Conservation (phyloP, 2,888 invertebrate genomes). For the Rhagonycha fulva region DNA sequence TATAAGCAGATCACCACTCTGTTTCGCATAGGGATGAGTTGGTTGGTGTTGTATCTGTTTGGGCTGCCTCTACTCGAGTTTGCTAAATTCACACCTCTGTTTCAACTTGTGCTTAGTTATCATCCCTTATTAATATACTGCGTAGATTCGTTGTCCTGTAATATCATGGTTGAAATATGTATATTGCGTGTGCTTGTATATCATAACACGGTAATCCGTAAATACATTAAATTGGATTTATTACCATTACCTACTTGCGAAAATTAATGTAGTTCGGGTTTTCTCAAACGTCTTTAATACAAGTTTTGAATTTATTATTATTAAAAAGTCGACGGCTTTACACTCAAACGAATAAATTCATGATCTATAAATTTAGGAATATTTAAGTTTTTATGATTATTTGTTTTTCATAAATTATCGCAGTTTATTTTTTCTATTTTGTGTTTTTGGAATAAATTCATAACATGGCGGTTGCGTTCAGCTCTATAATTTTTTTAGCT, state of each 20-base stretch:
- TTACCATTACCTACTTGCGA: background rate
- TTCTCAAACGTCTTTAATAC: background rate
- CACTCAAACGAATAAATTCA: no score
- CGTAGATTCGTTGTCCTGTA: conserved; percentile 10
- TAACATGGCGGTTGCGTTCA: background rate
- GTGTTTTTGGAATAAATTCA: background rate
- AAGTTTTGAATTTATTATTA: background rate
- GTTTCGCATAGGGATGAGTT: conserved; percentile 37
- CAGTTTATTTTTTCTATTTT: background rate
- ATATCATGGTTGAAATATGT: conserved; percentile 13
- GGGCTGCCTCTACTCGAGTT: conserved; percentile 24
- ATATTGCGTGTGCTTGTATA: background rate
- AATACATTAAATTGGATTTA: background rate
- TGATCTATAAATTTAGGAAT: no score
- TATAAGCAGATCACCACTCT: conserved; percentile 43
- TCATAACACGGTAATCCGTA: conserved; percentile 4
- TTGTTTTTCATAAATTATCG: background rate
- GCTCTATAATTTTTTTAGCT: background rate
- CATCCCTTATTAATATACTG: conserved; percentile 25
- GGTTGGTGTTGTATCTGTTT: conserved; percentile 29
- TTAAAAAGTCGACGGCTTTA: no score
- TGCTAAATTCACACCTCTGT: conserved; percentile 18
- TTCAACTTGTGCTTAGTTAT: conserved; percentile 21
- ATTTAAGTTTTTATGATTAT: background rate
- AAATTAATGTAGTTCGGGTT: background rate